These are phyloP conservation scores for Hirtodrosophila alboralis DNA, from an alignment of 2,888 invertebrate species.

Conservation along the genomic window DNA sequence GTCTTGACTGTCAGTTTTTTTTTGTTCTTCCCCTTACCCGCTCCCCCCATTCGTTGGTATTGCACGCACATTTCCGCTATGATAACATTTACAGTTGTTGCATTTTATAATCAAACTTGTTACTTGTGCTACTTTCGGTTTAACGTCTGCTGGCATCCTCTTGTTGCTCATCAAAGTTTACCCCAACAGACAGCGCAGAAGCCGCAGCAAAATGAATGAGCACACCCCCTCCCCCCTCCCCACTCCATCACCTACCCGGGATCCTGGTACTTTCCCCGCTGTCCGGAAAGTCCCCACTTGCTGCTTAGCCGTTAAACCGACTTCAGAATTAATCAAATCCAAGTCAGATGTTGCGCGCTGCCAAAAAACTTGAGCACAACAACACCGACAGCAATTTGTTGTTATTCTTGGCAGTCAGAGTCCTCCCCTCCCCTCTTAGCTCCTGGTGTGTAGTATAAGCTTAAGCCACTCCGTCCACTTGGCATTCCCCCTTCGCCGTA, in stretches of 20 bases:
- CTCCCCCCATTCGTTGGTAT: not conserved
- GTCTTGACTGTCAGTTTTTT: slow-evolving; percentile 27
- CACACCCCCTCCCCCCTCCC: not conserved
- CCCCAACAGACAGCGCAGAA: slow-evolving; percentile 65
- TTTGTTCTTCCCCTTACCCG: not conserved
- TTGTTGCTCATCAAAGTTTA: slow-evolving; percentile 71
- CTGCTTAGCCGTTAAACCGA: slow-evolving; percentile 75
- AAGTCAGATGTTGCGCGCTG: slow-evolving; percentile 76
- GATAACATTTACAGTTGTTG: slow-evolving; percentile 76
- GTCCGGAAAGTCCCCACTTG: not conserved
- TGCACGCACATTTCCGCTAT: slow-evolving; percentile 61
- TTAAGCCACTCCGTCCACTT: slow-evolving; percentile 27
- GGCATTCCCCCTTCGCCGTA: slow-evolving; percentile 24
- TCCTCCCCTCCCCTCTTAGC: slow-evolving; percentile 10
- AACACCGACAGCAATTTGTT: slow-evolving; percentile 65
- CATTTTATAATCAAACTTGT: slow-evolving; percentile 78
- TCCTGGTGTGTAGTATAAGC: slow-evolving; percentile 4
- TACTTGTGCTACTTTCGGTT: slow-evolving; percentile 66
- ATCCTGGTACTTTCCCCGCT: not conserved
- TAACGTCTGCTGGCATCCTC: slow-evolving; percentile 49
- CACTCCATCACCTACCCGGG: not conserved
- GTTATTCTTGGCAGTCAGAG: slow-evolving; percentile 61
- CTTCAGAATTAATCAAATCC: slow-evolving; percentile 77
- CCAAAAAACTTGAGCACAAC: slow-evolving; percentile 71
- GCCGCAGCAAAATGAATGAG: slow-evolving; percentile 73